A percentile compares a stretch with the other conserved stretches of the same genome.
These are phyloP conservation scores for Macrocentrus cingulum DNA, from an alignment of 1,140 invertebrate genomes.

Conservation along the genomic window DNA sequence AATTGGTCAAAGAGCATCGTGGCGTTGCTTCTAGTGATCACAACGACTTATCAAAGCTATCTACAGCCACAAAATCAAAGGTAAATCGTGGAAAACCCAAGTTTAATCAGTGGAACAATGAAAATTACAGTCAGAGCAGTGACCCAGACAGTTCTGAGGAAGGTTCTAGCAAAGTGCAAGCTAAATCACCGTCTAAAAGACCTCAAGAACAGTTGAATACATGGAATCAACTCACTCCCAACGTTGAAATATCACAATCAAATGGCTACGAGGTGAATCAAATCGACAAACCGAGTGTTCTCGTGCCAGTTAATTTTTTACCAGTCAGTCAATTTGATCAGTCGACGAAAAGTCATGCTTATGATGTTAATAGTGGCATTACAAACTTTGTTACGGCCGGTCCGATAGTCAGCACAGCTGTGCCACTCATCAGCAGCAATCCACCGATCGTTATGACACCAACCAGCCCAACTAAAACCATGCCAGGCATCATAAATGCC, in stretches of 20 bases:
- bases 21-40: slow-evolving; percentile 31
- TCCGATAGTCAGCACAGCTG: slow-evolving; percentile 38
- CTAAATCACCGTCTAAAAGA: slow-evolving; percentile 5
- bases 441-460: slow-evolving; percentile 13
- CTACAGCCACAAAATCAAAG: slow-evolving; percentile 33
- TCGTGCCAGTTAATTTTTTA: slow-evolving; percentile 46
- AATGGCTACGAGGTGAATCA: slow-evolving; percentile 45
- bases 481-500: slow-evolving; percentile 27
- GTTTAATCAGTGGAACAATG: slow-evolving; percentile 37
- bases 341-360: slow-evolving; percentile 51
- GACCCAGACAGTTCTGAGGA: slow-evolving; percentile 41
- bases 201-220: slow-evolving; percentile 26
- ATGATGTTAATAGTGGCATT: slow-evolving; percentile 50
- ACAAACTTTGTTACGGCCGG: slow-evolving; percentile 38
- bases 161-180: background rate
- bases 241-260: slow-evolving; percentile 41
- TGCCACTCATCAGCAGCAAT: slow-evolving; percentile 40
- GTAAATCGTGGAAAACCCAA: slow-evolving; percentile 37
- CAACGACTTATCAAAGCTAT: slow-evolving; percentile 35
- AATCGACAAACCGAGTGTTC: slow-evolving; percentile 48
- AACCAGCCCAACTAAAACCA: slow-evolving; percentile 12
- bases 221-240: slow-evolving; percentile 49
- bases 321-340: slow-evolving; percentile 51
- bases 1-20: slow-evolving; percentile 48
- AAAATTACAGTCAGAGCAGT: slow-evolving; percentile 30